These are phyloP conservation scores for Sebastes aleutianus DNA, from an alignment of 2,797 vertebrate species.

Conservation along the genomic window DNA sequence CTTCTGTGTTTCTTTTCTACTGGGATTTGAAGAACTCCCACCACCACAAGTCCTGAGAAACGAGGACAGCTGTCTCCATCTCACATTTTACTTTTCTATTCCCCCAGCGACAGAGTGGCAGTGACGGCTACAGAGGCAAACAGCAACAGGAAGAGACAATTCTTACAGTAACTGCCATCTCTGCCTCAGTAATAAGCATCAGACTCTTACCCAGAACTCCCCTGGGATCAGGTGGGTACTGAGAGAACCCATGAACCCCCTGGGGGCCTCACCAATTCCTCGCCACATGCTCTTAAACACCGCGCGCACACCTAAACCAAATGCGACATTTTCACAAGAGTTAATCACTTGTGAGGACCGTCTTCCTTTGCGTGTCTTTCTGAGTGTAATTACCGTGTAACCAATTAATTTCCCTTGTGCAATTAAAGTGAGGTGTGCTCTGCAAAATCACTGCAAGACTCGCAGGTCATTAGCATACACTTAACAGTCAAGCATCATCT, in stretches of 20 bases:
- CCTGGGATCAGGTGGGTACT: not conserved
- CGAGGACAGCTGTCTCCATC: constrained; percentile 5
- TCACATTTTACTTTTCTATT: constrained; percentile 31
- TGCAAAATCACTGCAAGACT: constrained; percentile 26
- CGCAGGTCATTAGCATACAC: constrained; percentile 12
- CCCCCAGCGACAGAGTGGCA: constrained; percentile 7
- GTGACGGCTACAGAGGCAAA: constrained; percentile 16
- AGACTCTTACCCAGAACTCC: constrained; percentile 33
- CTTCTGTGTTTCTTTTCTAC: constrained; percentile 21
- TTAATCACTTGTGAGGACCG: constrained; percentile 30
- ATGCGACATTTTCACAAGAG: constrained; percentile 6
- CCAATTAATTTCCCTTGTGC: constrained; percentile 45
- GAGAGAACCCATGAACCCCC: constrained; percentile 9
- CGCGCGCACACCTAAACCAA: not conserved
- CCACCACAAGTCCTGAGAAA: constrained; percentile 23
- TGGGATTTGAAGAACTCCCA: constrained; percentile 34
- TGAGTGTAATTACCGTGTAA: constrained; percentile 43
- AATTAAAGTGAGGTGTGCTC: constrained; percentile 25
- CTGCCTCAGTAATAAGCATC: constrained; percentile 36
- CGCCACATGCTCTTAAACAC: constrained; percentile 4
- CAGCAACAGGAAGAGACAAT: constrained; percentile 11
- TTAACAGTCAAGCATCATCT: not conserved
- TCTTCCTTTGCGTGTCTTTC: constrained; percentile 12
- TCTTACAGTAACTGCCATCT: constrained; percentile 18
- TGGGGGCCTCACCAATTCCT: not conserved